Conservation (phyloP, 2,797 vertebrate genomes). For the Lycodopsis pacificus region DNA sequence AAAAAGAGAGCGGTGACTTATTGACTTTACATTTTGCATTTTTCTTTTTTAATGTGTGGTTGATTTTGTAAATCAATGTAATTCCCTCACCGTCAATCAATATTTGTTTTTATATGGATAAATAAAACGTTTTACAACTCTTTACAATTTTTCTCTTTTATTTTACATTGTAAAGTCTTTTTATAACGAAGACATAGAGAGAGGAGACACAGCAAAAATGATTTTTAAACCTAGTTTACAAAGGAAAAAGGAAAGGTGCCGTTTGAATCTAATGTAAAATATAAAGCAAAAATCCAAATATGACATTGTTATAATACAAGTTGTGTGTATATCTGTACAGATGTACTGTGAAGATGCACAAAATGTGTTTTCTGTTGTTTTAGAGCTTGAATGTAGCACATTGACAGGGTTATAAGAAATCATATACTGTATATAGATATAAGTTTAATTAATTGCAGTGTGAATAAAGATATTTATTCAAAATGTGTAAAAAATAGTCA, state of each 20-base stretch:
- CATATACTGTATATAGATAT: not conserved
- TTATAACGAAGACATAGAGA: too few species aligned
- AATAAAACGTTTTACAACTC: conserved; percentile 41
- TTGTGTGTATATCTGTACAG: not conserved
- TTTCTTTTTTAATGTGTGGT: conserved; percentile 1
- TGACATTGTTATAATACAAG: not conserved
- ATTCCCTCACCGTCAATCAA: conserved; percentile 14
- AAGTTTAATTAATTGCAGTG: not conserved
- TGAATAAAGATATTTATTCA: not conserved
- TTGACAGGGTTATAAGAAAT: not conserved
- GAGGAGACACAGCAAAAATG: too few species aligned
- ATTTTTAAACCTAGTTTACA: not conserved
- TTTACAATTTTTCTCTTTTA: not conserved
- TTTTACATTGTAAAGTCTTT: not conserved
- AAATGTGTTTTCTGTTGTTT: not conserved
- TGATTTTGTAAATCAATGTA: conserved; percentile 58
- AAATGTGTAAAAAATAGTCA: not conserved
- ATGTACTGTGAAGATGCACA: not conserved
- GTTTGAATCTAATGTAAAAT: not conserved
- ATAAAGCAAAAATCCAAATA: not conserved
- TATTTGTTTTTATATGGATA: conserved; percentile 32
- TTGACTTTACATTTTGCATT: conserved; percentile 10
- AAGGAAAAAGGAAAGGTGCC: not conserved
- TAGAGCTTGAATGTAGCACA: not conserved
- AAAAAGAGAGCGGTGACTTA: conserved; percentile 4